Base-by-base conservation (phyloP, 2,113 vertebrate genomes). In the Calyptomena viridis region DNA sequence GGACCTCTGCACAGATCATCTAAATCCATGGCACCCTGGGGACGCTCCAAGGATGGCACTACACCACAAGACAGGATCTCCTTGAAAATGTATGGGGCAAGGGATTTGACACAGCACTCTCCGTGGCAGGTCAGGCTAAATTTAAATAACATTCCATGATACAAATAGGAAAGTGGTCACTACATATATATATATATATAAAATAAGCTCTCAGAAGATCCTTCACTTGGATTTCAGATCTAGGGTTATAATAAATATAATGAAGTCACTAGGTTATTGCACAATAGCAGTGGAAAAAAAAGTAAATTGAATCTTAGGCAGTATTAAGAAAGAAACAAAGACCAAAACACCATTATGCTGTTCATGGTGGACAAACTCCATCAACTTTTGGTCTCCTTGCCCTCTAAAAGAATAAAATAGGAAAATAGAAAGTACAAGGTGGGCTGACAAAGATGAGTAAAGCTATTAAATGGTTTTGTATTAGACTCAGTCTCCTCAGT, bases 81-180 rank as follows among this genome's bases (percentile, higher is more conserved):
- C 63, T 42, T 80, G 25, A 74, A 87, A 75, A 55, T 0, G 0
- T 16, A 20, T 2, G 12, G n/a, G 17, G 30, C 6, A 1, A 63
- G 55, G 40, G 23, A 31, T 31, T 22, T 19, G 12, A 42, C 20
- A 33, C 53, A 89, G 20, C 8, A 39, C 9, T 22, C 6, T 14
- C 19, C 9, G 1, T 4, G 14, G 35, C 23, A 52, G 56, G 63
- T 24, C 19, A 76, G 19, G 20, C 44, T 60, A 27, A 33, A 53
- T 4, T 21, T 39, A 33, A 84, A 59, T 27, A 63, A 33, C 11
- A 37, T 62, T 62, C 37, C 24, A 28, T 20, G 11, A 42, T 13
- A 39, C 28, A 92, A 49, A 46, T 1, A 74, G 10, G 23, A 37
- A 78, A 77, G 4, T 5, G 3, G 15, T 46, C 31, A 31, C 35